Base-by-base conservation (phyloP, 2,888 invertebrate genomes). In the Lithophane semibrunnea region DNA sequence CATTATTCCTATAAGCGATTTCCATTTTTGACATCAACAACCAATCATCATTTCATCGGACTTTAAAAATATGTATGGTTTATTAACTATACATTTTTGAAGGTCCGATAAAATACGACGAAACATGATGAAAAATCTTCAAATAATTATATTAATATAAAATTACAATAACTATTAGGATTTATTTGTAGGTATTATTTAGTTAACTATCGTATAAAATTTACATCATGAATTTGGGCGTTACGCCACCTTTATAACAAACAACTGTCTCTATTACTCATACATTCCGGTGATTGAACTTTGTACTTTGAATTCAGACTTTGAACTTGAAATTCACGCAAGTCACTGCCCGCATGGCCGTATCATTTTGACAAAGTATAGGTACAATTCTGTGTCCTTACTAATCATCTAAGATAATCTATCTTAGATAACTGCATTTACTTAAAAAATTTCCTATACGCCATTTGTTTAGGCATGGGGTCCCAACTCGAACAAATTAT, bases 321-420 rank as follows among this genome's bases (percentile, higher is more conserved):
- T 77, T 54, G 58, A 21, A 82, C 82, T 24, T 42, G 47, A 64
- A 56, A 80, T 47, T 56, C 42, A 18, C 5, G 80, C 85, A 73
- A 84, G 85, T 84, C 81, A 81, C 54, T 80, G 84, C 13, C n/a
- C 64, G 37, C 29, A 37, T 9, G 3, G 13, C 18, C 9, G n/a
- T 12, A 70, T 29, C 2, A 3, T 58, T n/a, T 49, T n/a, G 49
- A 73, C 18, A 12, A 42, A 52, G 24, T 24, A 24, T 37, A 37
- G 37, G 37, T 37, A 37, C 37, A 37, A 37, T 37, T 37, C 1
- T 37, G 37, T 37, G 37, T 37, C 37, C 37, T 37, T 37, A 37
- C 37, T 37, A 37, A 37, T 37, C 0, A 37, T 37, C 37, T 37
- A 37, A 37, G 5, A n/a, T n/a, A n/a, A n/a, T n/a, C n/a, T n/a